Percentiles rank a stretch among this genome's conserved stretches.
Conservation (phyloP, 2,113 vertebrate genomes). For the Murina feae region DNA sequence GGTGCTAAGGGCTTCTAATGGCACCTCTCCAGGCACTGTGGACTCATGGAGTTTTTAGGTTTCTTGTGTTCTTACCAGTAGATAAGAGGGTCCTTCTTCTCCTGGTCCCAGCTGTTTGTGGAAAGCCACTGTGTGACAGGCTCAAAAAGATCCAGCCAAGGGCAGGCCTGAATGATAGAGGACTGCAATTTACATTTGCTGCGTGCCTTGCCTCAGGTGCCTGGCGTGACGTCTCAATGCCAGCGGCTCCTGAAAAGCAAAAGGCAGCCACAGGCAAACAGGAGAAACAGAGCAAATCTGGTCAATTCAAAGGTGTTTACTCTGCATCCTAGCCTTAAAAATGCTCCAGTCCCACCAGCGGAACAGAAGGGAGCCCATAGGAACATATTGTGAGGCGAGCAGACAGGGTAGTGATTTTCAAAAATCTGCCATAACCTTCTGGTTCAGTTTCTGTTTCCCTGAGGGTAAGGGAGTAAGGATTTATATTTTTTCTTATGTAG, state of each 20-base stretch:
- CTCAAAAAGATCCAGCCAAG: background rate
- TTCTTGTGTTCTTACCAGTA: background rate
- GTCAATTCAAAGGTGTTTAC: constrained; percentile 40
- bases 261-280: constrained; percentile 35
- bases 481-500: background rate
- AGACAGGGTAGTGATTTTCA: constrained; percentile 15
- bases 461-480: background rate
- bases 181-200: background rate
- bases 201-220: background rate
- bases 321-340: background rate
- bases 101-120: background rate
- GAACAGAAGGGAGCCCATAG: background rate
- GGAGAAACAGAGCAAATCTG: background rate
- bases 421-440: constrained; percentile 24
- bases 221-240: background rate
- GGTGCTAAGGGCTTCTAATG: background rate
- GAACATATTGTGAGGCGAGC: background rate
- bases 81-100: constrained; percentile 11
- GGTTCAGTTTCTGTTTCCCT: constrained; percentile 20
- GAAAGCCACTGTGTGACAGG: background rate
- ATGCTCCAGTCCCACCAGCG: background rate
- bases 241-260: constrained; percentile 18
- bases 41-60: background rate
- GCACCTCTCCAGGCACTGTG: background rate
- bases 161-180: background rate